A percentile compares a stretch with the other conserved stretches of the same genome.
Evolutionary conservation across 2,113 vertebrate species (phyloP).

Genomic region (Penelope pileata): DNA sequence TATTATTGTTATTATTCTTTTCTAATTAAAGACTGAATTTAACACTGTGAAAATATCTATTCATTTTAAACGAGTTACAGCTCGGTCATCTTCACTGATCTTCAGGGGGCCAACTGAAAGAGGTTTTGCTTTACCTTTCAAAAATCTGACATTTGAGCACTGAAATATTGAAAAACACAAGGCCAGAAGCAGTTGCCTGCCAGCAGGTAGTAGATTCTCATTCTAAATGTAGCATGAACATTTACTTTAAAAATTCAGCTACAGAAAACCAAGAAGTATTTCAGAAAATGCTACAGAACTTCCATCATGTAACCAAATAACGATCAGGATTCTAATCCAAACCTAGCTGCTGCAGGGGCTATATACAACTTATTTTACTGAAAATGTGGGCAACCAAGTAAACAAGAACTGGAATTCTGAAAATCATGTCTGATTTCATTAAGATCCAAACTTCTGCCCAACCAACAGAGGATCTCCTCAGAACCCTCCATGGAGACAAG

Average conservation of each 20-base stretch:
- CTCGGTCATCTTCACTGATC: neutral
- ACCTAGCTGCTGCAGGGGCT: neutral
- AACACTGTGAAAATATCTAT: neutral
- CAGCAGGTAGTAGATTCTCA: neutral
- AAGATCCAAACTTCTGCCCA: neutral
- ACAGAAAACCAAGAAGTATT: neutral
- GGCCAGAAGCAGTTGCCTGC: neutral
- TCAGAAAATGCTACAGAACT: neutral
- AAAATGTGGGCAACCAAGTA: neutral
- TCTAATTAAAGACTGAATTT: neutral
- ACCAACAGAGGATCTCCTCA: neutral
- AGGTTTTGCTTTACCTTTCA: neutral
- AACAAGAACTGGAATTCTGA: neutral
- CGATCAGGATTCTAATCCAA: neutral
- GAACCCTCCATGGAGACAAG: neutral
- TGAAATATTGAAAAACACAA: neutral
- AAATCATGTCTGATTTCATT: neutral
- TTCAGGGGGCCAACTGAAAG: neutral
- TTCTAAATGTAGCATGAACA: neutral
- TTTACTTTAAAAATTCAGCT: neutral
- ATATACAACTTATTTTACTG: neutral
- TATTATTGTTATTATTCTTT: neutral
- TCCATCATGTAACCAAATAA: neutral
- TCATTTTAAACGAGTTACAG: neutral
- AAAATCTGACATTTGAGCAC: neutral